Base-by-base conservation (phyloP, 2,888 invertebrate genomes). In the Limnephilus rhombicus region DNA sequence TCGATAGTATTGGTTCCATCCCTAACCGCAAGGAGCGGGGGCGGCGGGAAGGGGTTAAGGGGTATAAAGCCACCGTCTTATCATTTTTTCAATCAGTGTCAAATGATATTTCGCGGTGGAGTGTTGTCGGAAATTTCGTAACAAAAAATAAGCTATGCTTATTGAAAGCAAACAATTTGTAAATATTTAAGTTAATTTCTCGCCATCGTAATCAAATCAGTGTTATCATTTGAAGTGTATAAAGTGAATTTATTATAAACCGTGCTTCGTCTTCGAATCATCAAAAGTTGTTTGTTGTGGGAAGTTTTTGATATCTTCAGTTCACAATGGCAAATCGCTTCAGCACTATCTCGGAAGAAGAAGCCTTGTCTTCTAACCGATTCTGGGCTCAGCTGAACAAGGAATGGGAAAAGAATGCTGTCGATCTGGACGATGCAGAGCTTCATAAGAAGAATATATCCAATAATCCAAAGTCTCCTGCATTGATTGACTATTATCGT, bases 341-440 rank as follows among this genome's bases (percentile, higher is more conserved):
- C 68, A 24, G 5, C 18, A 15, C 53, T 0, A 18, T 53, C 68
- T 24, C 68, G 1, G 68, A 68, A 24, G 83, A 83, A 37, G 24
- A 83, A 34, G 34, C 37, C 7, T 11, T 83, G 37, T 37, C 83
- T 24, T 11, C 34, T 24, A 83, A 83, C 41, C 15, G 37, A 24
- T 83, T 37, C 12, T 96, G 96, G 96, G 94, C 95, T 93, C 94
- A 95, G 88, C 94, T 96, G 94, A 96, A 96, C 93, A 94, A 95
- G 49, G 83, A 95, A 81, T 96, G 96, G 96, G 94, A 95, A 81
- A 95, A 95, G 4, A 95, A 95, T 18, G 85, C 91, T 7, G 87
- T 93, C 9, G 93, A 94, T 90, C 89, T 94, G 29, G 93, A 93
- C 24, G 92, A 92, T 11, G 90, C 18, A 15, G 45, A 29, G 5